These are phyloP conservation scores for Montipora efflorescens DNA, from an alignment of 64 coral and sea anemone genomes.

Conservation along the genomic window DNA sequence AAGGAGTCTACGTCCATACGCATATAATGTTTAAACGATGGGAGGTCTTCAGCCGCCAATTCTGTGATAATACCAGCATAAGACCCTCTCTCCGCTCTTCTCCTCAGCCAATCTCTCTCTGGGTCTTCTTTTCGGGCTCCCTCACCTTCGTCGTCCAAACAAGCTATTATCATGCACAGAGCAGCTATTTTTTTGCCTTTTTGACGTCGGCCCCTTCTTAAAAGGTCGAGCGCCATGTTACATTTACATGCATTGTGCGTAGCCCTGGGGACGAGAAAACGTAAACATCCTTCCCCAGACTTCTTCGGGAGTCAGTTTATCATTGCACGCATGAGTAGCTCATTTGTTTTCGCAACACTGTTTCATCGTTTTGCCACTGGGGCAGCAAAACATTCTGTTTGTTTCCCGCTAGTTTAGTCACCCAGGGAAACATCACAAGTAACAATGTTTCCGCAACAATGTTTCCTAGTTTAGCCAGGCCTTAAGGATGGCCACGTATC, in stretches of 20 bases:
- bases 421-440: no score
- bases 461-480: no score
- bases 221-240: not conserved
- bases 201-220: not conserved
- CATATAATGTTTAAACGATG: slow-evolving; percentile 22
- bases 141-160: slow-evolving; percentile 50
- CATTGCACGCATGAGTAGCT: not conserved
- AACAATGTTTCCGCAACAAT: no score
- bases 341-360: not conserved
- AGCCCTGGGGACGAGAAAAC: no score
- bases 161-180: slow-evolving; percentile 48
- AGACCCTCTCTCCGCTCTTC: slow-evolving; percentile 29
- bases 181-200: slow-evolving; percentile 16
- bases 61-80: slow-evolving; percentile 14
- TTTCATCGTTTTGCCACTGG: no score
- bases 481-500: no score
- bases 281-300: not conserved
- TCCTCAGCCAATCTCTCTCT: slow-evolving; percentile 34
- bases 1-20: slow-evolving; percentile 28
- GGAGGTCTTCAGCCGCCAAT: slow-evolving; percentile 14
- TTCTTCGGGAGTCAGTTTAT: not conserved
- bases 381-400: no score
- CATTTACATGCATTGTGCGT: not conserved
- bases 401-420: no score
- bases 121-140: slow-evolving; percentile 29